These are phyloP conservation scores for Eriosoma lanigerum DNA, from an alignment of 1,140 invertebrate genomes.

Conservation along the genomic window DNA sequence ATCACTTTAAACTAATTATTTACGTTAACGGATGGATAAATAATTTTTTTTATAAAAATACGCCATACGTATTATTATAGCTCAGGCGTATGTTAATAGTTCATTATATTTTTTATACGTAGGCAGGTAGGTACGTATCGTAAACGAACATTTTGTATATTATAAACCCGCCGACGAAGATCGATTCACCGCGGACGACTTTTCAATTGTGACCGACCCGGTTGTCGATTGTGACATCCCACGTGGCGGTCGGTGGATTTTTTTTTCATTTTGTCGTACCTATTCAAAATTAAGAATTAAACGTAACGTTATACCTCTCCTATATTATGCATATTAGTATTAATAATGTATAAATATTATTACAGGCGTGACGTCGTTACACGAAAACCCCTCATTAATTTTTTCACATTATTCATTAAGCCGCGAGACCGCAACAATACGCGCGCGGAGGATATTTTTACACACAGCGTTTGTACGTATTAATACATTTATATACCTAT, in stretches of 20 bases:
- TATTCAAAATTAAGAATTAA: too few species aligned
- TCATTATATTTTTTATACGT: background rate
- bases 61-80: background rate
- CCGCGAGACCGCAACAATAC: slow-evolving; percentile 8
- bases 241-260: background rate
- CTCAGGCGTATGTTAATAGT: background rate
- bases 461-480: background rate
- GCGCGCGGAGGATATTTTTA: background rate
- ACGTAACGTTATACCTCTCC: too few species aligned
- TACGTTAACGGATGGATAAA: background rate
- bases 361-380: slow-evolving; percentile 40
- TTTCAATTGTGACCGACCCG: background rate
- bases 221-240: background rate
- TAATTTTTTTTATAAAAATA: too few species aligned
- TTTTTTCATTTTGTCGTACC: too few species aligned
- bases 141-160: background rate
- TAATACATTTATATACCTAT: background rate
- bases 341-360: background rate
- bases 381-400: slow-evolving; percentile 47
- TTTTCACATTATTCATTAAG: slow-evolving; percentile 49
- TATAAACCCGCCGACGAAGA: background rate
- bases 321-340: too few species aligned
- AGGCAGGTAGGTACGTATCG: background rate
- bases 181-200: background rate
- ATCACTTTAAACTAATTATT: too few species aligned